Evolutionary conservation across 2,797 vertebrate species (phyloP).

Genomic region (Anabacerthia variegaticeps): DNA sequence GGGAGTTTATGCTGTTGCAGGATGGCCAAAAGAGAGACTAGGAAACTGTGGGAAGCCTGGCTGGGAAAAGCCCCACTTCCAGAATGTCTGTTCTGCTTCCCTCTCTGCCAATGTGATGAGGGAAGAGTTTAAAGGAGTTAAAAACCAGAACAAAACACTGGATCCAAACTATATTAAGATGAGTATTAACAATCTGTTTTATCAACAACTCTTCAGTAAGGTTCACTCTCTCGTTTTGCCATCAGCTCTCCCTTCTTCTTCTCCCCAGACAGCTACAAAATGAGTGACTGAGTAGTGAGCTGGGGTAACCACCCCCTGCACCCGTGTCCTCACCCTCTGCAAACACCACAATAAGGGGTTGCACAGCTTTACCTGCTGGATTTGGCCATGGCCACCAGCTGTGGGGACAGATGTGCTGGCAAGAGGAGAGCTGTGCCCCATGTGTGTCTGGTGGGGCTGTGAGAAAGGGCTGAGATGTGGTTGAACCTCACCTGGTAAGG

Average conservation of each 20-base stretch:
- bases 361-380: background rate
- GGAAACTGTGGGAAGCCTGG: background rate
- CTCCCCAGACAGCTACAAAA: background rate
- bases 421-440: accelerated
- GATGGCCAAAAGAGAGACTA: background rate
- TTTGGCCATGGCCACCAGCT: background rate
- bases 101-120: background rate
- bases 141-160: background rate
- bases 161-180: background rate
- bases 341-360: accelerated
- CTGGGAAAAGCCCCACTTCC: background rate
- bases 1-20: background rate
- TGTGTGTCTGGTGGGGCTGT: accelerated
- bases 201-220: background rate
- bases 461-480: accelerated
- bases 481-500: background rate
- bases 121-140: background rate
- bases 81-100: background rate
- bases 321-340: background rate
- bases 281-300: background rate
- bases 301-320: background rate
- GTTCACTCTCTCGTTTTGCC: background rate
- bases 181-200: background rate
- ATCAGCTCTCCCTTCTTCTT: background rate
- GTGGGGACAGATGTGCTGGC: background rate